Base-by-base conservation (phyloP, 2,113 vertebrate genomes). In the Prolemur simus region DNA sequence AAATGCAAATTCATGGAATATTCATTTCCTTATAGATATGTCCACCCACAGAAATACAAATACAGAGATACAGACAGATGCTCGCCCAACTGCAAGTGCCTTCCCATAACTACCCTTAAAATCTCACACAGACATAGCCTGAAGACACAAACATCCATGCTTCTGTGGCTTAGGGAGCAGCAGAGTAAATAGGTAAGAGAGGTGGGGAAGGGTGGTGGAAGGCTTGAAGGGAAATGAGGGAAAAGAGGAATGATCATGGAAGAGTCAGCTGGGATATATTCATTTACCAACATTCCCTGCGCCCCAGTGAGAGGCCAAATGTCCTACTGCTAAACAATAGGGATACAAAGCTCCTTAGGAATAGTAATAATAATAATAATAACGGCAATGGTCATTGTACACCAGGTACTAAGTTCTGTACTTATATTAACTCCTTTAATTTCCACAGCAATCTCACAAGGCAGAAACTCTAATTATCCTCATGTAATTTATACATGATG, bases 41-140 rank as follows among this genome's bases (percentile, higher is more conserved):
- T 54, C 89, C 69, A 77, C 93, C 82, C 89, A 87, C 76, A 95
- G 81, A 94, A 71, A 85, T 1, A 96, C 56, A 83, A 49, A 92
- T 23, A 37, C 68, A 54, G 58, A 82, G 66, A 73, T 49, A 81
- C 17, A 76, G 89, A 74, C 76, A 96, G 83, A 96, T 81, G 95
- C 77, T 93, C 73, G 60, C 49, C 76, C 92, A 92, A 89, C 37
- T 21, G 17, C 32, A 45, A 39, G 34, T 1, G 52, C 80, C 58
- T 83, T 58, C 42, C 47, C 54, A 60, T 18, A 74, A 76, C 27
- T 20, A 25, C 32, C 34, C 39, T 80, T 60, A 60, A 91, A 73
- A n/a, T 69, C 71, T 12, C 37, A 25, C 0, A 1, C 84, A 89
- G 87, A 89, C 37, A 45, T 45, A 89, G 89, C 58, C 54, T 29